Evolutionary conservation across 2,797 vertebrate genomes (phyloP).

Genomic region (Chaenodraco wilsoni): DNA sequence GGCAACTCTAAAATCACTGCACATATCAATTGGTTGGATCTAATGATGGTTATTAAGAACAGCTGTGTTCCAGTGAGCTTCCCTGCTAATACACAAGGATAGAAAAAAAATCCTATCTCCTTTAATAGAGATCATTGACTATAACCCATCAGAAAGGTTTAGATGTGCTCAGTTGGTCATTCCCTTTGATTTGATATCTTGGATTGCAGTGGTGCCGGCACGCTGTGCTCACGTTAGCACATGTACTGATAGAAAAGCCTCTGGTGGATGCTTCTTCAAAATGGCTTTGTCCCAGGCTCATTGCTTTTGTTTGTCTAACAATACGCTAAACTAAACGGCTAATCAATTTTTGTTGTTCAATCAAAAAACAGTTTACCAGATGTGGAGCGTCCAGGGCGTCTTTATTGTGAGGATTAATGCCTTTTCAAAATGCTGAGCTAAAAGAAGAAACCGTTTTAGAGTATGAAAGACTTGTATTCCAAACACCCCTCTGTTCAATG

Average conservation of each 20-base stretch:
- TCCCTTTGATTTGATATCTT: slow-evolving; percentile 13
- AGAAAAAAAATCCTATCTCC: slow-evolving; percentile 16
- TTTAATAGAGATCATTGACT: slow-evolving; percentile 27
- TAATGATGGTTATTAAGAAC: slow-evolving; percentile 81
- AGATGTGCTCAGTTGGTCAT: slow-evolving; percentile 23
- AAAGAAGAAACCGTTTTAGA: background rate
- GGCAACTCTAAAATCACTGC: slow-evolving; percentile 47
- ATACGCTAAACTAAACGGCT: slow-evolving; percentile 25
- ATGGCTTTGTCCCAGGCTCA: slow-evolving; percentile 1
- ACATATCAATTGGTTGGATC: slow-evolving; percentile 64
- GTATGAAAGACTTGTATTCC: background rate
- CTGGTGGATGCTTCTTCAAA: slow-evolving; percentile 18
- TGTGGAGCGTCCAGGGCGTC: background rate
- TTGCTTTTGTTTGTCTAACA: slow-evolving; percentile 49
- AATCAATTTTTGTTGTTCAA: slow-evolving; percentile 33
- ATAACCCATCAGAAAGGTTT: slow-evolving; percentile 26
- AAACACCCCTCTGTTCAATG: background rate
- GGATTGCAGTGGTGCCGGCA: background rate
- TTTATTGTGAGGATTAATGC: slow-evolving; percentile 14
- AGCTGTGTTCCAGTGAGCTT: slow-evolving; percentile 73
- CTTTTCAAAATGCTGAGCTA: slow-evolving; percentile 1
- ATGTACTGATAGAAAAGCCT: slow-evolving; percentile 2
- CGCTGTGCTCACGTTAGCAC: background rate
- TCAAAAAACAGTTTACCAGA: slow-evolving; percentile 22
- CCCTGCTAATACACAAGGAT: slow-evolving; percentile 24